Conservation (phyloP, 2,113 vertebrate species). For the Pelecanus crispus region DNA sequence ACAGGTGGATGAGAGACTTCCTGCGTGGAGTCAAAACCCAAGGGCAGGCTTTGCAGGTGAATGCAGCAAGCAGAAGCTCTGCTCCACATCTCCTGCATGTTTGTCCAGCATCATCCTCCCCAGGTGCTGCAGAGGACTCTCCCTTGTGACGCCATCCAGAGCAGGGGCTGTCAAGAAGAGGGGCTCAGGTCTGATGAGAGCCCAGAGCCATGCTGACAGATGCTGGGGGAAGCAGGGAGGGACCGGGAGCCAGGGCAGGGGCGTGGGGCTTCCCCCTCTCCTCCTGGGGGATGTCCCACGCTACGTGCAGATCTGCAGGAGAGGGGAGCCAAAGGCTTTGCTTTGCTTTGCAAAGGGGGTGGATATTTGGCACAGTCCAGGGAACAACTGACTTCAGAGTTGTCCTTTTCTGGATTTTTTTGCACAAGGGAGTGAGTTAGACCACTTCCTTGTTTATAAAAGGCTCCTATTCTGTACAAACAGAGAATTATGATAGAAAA, state of each 20-base stretch:
- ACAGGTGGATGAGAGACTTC: background rate
- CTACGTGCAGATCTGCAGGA: background rate
- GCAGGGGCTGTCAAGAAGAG: background rate
- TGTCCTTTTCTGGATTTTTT: conserved; percentile 31
- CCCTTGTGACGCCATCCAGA: accelerated
- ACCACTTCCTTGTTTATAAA: conserved; percentile 23
- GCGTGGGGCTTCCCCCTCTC: accelerated
- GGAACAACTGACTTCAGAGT: background rate
- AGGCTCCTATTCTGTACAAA: background rate
- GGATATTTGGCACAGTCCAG: background rate
- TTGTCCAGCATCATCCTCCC: background rate
- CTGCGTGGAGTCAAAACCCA: accelerated
- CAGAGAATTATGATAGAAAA: background rate
- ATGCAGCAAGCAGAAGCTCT: background rate
- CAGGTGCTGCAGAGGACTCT: background rate
- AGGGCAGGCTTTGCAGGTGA: background rate
- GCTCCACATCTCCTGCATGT: background rate
- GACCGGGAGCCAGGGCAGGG: background rate
- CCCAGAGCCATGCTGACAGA: accelerated
- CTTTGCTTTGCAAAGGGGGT: background rate
- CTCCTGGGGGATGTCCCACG: background rate
- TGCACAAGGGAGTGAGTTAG: background rate
- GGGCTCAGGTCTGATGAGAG: accelerated
- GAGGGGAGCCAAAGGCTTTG: background rate
- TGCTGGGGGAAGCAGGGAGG: background rate